Evolutionary conservation across 2,888 invertebrate species (phyloP).

Genomic region (Masnerella sp.): DNA sequence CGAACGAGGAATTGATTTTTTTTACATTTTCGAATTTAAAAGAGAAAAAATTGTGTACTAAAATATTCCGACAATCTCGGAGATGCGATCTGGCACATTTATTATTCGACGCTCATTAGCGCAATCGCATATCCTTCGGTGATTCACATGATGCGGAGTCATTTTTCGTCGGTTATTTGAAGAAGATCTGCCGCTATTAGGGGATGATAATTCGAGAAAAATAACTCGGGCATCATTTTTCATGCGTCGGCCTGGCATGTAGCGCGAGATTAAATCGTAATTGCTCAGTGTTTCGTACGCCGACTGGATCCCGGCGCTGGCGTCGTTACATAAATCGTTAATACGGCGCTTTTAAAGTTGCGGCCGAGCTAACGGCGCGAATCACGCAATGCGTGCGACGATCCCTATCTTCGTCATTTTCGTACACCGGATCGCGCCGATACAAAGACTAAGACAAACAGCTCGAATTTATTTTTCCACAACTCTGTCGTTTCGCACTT

Average conservation of each 20-base stretch:
- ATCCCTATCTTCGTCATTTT: constrained; percentile 54
- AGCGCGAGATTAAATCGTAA: constrained; percentile 59
- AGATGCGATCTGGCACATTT: too few relatives aligned
- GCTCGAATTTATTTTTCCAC: constrained; percentile 40
- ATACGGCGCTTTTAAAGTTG: constrained; percentile 58
- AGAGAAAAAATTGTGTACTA: too few relatives aligned
- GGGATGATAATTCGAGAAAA: constrained; percentile 54
- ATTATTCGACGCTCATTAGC: too few relatives aligned
- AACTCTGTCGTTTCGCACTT: constrained; percentile 25
- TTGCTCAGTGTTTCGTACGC: constrained; percentile 54
- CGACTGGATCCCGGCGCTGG: constrained; percentile 56
- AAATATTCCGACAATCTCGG: too few relatives aligned
- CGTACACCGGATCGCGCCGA: constrained; percentile 44
- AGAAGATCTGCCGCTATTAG: constrained; percentile 30
- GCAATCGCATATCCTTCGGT: too few relatives aligned
- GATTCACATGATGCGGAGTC: constrained; percentile 1
- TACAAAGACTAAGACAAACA: constrained; percentile 43
- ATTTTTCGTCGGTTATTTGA: constrained; percentile 20
- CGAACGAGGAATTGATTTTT: too few relatives aligned
- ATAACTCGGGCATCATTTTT: constrained; percentile 57
- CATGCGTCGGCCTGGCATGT: constrained; percentile 57
- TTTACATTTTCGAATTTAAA: too few relatives aligned
- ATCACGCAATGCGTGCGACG: constrained; percentile 60
- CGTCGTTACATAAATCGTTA: constrained; percentile 58
- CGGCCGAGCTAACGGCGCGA: constrained; percentile 44